Evolutionary conservation across 2,113 vertebrate species (phyloP), one percentile per base, ranked within the genome.

Genomic region (Oreamnos americanus): DNA sequence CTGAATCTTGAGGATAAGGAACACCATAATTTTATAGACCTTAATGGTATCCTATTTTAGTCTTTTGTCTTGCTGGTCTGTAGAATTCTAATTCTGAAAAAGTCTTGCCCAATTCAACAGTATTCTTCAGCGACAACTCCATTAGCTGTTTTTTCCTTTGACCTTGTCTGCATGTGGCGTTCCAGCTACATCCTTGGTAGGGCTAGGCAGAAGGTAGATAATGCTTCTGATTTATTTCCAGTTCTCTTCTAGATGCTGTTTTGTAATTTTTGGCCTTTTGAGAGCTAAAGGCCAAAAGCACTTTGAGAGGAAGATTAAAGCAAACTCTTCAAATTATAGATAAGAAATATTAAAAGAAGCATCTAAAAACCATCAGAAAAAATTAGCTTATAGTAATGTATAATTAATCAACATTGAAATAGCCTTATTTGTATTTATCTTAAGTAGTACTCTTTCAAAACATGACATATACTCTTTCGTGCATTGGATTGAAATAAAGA

Each of bases 151-250:
- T 12, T 12, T 87, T n/a, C 33, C 74, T 55, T 74, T 83, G 45
- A 81, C 33, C 36, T 85, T 87, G 14, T 95, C 78, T 95, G 49
- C 11, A 93, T 10, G 51, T 58, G 30, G 11, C 87, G 51, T 81
- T 49, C 57, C 43, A 90, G 58, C 60, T 12, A 64, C 26, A 90
- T 21, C 14, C n/a, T 39, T 5, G 15, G 14, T 47, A 95, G 58
- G 26, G 14, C 19, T 76, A 94, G 7, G 47, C 28, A 47, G 67
- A 97, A 92, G 74, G 11, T 45, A 23, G 19, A 49, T 81, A 62
- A 49, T 45, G 49, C 53, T 95, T 96, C 88, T 96, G 62, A 90
- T 86, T 82, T 97, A 94, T 79, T 92, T 87, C n/a, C 5, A 82
- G 11, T 84, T 87, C 55, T 94, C 6, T 55, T 90, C 36, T 84